A percentile compares a stretch with the other conserved stretches of the same genome.
Conservation (phyloP, 2,113 vertebrate genomes). For the Aix galericulata region DNA sequence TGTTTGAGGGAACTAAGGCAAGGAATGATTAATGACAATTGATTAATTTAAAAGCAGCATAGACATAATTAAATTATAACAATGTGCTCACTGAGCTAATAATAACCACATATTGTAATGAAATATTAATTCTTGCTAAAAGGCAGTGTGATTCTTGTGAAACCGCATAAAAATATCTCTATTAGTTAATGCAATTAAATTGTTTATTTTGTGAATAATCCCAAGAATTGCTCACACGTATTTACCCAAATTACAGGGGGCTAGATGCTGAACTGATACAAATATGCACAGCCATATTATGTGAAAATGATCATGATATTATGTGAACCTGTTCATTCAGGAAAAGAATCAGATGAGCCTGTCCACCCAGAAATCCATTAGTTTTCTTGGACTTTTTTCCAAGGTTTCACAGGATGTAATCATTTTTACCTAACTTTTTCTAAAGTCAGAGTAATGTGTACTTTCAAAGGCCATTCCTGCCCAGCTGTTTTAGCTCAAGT, state of each 20-base stretch:
- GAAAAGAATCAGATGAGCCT: not conserved
- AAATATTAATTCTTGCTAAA: constrained; percentile 34
- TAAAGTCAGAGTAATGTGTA: not conserved
- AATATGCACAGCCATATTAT: not conserved
- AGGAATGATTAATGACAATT: constrained; percentile 16
- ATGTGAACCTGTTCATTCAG: not conserved
- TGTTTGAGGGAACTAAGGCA: not conserved
- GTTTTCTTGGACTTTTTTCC: not conserved
- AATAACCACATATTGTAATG: constrained; percentile 33
- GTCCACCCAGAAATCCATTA: not conserved
- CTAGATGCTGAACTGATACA: not conserved
- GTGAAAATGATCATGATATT: not conserved
- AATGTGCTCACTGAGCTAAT: constrained; percentile 30
- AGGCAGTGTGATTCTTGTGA: not conserved
- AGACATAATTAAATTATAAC: constrained; percentile 13
- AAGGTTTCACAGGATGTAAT: not conserved
- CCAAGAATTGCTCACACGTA: not conserved
- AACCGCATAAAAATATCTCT: not conserved
- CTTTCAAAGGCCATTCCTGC: not conserved
- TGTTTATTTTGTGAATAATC: constrained; percentile 3
- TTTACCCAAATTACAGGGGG: not conserved
- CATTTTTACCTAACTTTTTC: not conserved
- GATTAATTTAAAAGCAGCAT: constrained; percentile 9
- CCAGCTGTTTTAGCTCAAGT: not conserved
- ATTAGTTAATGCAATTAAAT: not conserved